Conservation (phyloP, 2,797 vertebrate species). For the Dendrocincla tyrannina region DNA sequence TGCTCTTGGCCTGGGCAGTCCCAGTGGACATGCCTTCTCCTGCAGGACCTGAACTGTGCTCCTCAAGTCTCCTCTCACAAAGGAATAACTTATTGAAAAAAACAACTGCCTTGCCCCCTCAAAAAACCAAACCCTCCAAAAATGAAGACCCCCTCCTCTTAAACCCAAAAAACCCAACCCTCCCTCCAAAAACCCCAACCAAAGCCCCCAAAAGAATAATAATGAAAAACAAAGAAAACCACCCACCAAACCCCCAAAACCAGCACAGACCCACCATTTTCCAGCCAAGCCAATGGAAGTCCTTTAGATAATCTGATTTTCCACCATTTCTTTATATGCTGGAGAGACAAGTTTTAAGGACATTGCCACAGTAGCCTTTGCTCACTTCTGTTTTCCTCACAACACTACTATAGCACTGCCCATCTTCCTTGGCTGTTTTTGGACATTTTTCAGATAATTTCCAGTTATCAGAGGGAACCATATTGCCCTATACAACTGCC, state of each 20-base stretch:
- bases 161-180: neutral
- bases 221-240: no score
- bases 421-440: neutral
- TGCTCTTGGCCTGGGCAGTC: no score
- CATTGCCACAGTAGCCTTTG: fast-evolving
- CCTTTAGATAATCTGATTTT: neutral
- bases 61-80: neutral
- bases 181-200: neutral
- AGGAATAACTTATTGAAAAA: neutral
- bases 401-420: fast-evolving
- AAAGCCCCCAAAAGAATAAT: neutral
- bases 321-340: neutral
- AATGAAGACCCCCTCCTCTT: no score
- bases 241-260: neutral
- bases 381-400: neutral
- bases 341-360: neutral
- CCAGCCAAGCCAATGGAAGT: fast-evolving
- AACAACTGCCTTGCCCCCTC: no score
- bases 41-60: neutral
- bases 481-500: neutral
- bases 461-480: neutral
- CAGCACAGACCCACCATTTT: neutral
- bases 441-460: neutral
- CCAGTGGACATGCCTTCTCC: fast-evolving
- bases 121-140: no score